Evolutionary conservation across 2,888 invertebrate genomes (phyloP), one percentile per base, ranked within the genome.

Genomic region (Harpalus rufipes): DNA sequence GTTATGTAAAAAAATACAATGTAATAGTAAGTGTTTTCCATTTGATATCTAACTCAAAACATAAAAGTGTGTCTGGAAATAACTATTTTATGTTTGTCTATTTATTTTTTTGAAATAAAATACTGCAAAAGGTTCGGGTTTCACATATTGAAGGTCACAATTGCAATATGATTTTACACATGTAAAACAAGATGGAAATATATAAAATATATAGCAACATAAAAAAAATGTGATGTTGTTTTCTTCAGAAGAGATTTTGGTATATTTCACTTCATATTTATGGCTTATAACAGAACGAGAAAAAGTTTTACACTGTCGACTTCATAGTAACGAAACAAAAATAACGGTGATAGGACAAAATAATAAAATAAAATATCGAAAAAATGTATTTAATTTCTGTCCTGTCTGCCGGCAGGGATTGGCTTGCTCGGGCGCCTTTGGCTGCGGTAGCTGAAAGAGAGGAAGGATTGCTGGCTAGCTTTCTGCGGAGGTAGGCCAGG

Each of bases 101-200:
- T 51, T 51, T 51, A 8, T 51, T 7, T 51, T 51, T 51, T 51
- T 51, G 44, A 51, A 51, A 51, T 51, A 51, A 8, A 51, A 51
- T 51, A 51, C 44, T 51, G 44, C 44, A 51, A 51, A 51, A 51
- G 44, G 44, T 51, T 51, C 44, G 44, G 44, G 44, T 51, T 51
- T 51, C 44, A 51, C 10, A 51, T 12, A 51, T 12, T 12, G 44
- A 51, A 51, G 44, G 44, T 12, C 44, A 51, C 44, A 51, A 4
- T 3, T 51, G 44, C 44, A 51, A 51, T 51, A 51, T 51, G 44
- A 51, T 51, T 51, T 51, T 51, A 12, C 10, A 51, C 44, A 51
- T 51, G 44, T 51, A 51, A 51, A 51, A 51, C 44, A 12, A 51
- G 44, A 5, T 51, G 44, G 44, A 12, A 51, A 51, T 51, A 4